Base-by-base conservation (phyloP, 2,113 vertebrate species). In the Sphaerodactylus townsendi region DNA sequence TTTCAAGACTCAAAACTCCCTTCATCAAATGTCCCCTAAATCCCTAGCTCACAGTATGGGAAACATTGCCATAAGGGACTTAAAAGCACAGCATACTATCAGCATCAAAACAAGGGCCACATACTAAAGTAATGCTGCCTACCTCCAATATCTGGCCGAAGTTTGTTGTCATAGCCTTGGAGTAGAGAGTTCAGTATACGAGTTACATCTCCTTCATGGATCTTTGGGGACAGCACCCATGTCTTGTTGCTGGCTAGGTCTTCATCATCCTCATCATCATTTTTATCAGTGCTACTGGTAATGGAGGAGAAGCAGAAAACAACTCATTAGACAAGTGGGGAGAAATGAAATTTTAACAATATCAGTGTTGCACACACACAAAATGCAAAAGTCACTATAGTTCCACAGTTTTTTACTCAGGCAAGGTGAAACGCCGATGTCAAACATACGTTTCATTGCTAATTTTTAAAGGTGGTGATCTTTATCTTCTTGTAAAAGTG, bases 71-170 rank as follows among this genome's bases (percentile, higher is more conserved):
- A 21, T 56, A 17, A 23, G 23, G 14, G 28, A 4, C n/a, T 33
- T 33, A 65, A 79, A 66, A 59, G 5, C 11, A 39, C 44, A 64
- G 79, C 68, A 82, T 33, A 85, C 76, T 69, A 14, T 56, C 1
- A 48, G 83, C 84, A 77, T 1, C 6, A 13, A 80, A 1, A 1
- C 5, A 8, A 66, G 25, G 74, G 5, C 30, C 28, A 86, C 4
- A 33, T 3, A 9, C 48, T 5, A 23, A 30, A 64, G 59, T 62
- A 62, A 66, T 33, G n/a, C 19, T 21, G 91, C 96, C 96, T 96
- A 95, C 98, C 98, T 92, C 98, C 98, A 44, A 99, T 99, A 88
- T 99, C 98, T 76, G 98, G 98, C 5, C 98, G 96, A 73, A 99
- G 97, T 88, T 99, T 99, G 95, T 97, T 99, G 94, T 99, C 98